phyloP scores from a whole-genome alignment of 2,797 vertebrate genomes.

The Halcyon leucocephala region DNA sequence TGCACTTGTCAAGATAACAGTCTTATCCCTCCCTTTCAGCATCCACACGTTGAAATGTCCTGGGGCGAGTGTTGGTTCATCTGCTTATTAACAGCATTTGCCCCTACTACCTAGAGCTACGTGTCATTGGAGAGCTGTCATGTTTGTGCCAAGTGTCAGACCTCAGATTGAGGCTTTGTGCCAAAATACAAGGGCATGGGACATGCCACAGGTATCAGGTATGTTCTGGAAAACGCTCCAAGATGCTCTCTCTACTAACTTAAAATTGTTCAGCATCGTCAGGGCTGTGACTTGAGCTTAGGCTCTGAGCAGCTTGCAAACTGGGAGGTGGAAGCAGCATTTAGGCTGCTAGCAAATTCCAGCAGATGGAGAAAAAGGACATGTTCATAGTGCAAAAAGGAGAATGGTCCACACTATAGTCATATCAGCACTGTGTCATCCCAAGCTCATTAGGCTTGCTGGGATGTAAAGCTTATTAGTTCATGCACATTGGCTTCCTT shows the following conservation, averaged over 20 bases:
- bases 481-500: slow-evolving; percentile 22
- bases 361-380: neutral
- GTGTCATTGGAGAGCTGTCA: neutral
- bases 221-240: neutral
- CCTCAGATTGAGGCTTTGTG: neutral
- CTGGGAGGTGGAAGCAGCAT: neutral
- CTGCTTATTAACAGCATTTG: neutral
- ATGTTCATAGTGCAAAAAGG: neutral
- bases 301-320: neutral
- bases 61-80: neutral
- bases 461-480: slow-evolving; percentile 2
- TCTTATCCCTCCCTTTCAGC: rapidly evolving
- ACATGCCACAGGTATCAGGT: neutral
- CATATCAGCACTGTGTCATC: neutral
- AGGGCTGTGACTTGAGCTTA: neutral
- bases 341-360: neutral
- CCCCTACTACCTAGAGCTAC: neutral
- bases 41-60: neutral
- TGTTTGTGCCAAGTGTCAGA: neutral
- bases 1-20: neutral
- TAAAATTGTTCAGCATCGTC: neutral
- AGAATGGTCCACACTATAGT: neutral
- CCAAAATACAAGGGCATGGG: neutral
- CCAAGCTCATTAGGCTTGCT: neutral
- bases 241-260: neutral